Percentiles rank a stretch among this genome's conserved stretches.
Conservation (phyloP, 2,797 vertebrate species). For the Hephaestus fuliginosus region DNA sequence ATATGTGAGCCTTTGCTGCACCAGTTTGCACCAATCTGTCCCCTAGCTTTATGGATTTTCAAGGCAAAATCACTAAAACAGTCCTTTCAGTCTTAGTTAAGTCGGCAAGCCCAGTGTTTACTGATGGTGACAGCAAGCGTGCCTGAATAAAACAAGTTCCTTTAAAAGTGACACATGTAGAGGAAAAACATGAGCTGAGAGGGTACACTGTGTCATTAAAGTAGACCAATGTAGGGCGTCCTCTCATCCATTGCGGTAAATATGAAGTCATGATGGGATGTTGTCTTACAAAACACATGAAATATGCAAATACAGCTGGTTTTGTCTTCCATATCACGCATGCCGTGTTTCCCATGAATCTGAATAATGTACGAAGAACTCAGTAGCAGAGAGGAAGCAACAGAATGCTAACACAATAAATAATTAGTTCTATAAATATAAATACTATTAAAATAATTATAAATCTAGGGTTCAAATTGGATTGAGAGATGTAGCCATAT, state of each 20-base stretch:
- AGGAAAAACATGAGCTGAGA: not conserved
- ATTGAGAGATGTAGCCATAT: not conserved
- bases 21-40: not conserved
- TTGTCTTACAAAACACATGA: not conserved
- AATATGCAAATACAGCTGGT: not conserved
- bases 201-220: not conserved
- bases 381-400: not conserved
- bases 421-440: not conserved
- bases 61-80: not conserved
- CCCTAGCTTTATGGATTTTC: not conserved
- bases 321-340: not conserved
- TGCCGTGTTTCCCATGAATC: not conserved
- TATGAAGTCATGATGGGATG: not conserved
- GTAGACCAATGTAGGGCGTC: not conserved
- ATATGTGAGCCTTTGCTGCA: not conserved
- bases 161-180: not conserved
- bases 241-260: not conserved
- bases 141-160: not conserved
- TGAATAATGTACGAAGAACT: not conserved
- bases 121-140: not conserved
- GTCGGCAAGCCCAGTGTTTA: not conserved
- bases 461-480: not conserved
- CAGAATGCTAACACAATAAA: slow-evolving; percentile 9
- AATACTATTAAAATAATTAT: not conserved
- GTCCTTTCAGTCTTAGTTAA: not conserved